A percentile compares a stretch with the other conserved stretches of the same genome.
phyloP scores from a whole-genome alignment of 2,113 vertebrate genomes.

The Miniopterus natalensis region DNA sequence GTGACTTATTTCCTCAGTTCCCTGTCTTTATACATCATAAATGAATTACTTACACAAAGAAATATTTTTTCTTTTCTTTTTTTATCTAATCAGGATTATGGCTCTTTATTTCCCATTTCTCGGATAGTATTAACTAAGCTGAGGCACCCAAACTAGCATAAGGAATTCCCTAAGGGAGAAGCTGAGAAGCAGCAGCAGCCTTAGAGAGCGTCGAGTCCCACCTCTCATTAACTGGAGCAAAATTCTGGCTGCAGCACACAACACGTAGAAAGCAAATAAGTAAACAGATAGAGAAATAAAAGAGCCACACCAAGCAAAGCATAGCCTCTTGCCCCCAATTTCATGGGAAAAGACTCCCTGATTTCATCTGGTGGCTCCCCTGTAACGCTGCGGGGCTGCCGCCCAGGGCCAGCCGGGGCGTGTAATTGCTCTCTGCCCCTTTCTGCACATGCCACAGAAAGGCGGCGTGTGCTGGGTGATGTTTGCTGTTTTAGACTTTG shows the following conservation, averaged over 20 bases:
- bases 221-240: slow-evolving; percentile 59
- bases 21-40: neutral
- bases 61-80: slow-evolving; percentile 29
- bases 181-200: slow-evolving; percentile 22
- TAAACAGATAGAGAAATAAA: slow-evolving; percentile 72
- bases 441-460: slow-evolving; percentile 76
- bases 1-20: slow-evolving; percentile 43
- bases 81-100: neutral
- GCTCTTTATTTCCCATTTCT: slow-evolving; percentile 70
- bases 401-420: slow-evolving; percentile 65
- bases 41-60: slow-evolving; percentile 54
- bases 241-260: slow-evolving; percentile 61
- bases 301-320: slow-evolving; percentile 53
- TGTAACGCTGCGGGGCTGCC: neutral
- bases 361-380: slow-evolving; percentile 76
- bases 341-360: slow-evolving; percentile 72
- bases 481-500: slow-evolving; percentile 12
- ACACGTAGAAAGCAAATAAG: slow-evolving; percentile 55
- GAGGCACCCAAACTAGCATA: neutral
- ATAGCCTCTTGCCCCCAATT: slow-evolving; percentile 76
- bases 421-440: slow-evolving; percentile 77
- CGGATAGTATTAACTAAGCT: slow-evolving; percentile 71
- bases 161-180: slow-evolving; percentile 68
- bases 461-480: neutral
- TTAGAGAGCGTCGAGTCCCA: slow-evolving; percentile 21